Conservation (phyloP, 1,140 invertebrate genomes). For the Scaptodrosophila lebanonensis region DNA sequence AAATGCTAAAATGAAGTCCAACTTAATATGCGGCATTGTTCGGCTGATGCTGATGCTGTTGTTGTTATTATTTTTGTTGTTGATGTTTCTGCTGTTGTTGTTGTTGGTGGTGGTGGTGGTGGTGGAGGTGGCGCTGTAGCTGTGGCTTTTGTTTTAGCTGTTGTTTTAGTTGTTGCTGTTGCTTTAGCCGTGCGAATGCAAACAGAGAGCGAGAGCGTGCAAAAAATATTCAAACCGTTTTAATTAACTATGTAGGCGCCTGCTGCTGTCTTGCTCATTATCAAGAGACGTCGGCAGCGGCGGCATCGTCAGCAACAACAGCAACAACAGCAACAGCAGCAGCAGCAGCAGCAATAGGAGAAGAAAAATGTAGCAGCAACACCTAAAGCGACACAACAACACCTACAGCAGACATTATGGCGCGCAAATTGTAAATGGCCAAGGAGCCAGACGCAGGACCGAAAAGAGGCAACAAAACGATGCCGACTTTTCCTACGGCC, state of each 20-base stretch:
- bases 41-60: too few relatives aligned
- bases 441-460: too few relatives aligned
- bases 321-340: neutral
- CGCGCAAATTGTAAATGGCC: too few relatives aligned
- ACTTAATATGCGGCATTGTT: constrained; percentile 4
- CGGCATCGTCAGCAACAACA: neutral
- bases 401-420: neutral
- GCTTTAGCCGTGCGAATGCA: neutral
- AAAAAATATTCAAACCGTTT: constrained; percentile 22
- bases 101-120: too few relatives aligned
- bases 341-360: constrained; percentile 4
- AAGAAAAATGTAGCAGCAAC: constrained; percentile 4
- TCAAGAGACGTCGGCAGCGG: too few relatives aligned
- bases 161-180: neutral
- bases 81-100: too few relatives aligned
- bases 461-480: too few relatives aligned
- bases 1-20: constrained; percentile 12
- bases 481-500: constrained; percentile 13
- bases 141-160: too few relatives aligned
- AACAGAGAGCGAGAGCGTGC: constrained; percentile 13
- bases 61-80: too few relatives aligned
- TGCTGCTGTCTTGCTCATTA: neutral
- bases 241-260: constrained; percentile 16
- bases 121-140: too few relatives aligned
- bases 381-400: constrained; percentile 12